These are phyloP conservation scores for Cyclina sinensis DNA, from an alignment of 1,140 invertebrate species.

Conservation along the genomic window DNA sequence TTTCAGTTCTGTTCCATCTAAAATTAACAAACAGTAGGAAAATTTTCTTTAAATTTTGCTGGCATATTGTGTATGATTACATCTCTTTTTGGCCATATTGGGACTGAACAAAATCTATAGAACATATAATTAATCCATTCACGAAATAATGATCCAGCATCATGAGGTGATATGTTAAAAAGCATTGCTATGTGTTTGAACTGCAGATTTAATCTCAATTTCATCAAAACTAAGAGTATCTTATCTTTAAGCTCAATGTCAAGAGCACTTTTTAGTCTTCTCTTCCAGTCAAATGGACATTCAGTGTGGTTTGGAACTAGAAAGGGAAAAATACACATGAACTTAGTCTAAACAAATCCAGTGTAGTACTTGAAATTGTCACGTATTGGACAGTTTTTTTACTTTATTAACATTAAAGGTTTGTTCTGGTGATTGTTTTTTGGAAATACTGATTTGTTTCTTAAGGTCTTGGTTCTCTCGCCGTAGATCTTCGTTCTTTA, in stretches of 20 bases:
- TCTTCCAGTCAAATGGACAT: background rate
- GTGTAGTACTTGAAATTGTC: constrained; percentile 57
- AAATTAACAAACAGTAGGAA: constrained; percentile 59
- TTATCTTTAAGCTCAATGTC: constrained; percentile 53
- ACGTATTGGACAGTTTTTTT: constrained; percentile 1
- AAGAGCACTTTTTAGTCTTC: constrained; percentile 6
- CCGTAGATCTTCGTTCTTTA: background rate
- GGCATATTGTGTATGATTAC: constrained; percentile 57
- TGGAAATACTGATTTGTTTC: background rate
- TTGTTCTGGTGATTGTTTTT: constrained; percentile 18
- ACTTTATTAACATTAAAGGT: background rate
- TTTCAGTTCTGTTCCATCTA: constrained; percentile 70
- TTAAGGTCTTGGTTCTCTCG: background rate
- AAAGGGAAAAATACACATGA: constrained; percentile 52
- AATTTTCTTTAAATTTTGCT: constrained; percentile 53
- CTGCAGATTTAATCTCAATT: constrained; percentile 44
- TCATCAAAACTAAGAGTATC: constrained; percentile 26
- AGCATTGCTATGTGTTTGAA: constrained; percentile 37
- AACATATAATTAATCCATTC: constrained; percentile 69
- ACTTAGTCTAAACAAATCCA: constrained; percentile 26
- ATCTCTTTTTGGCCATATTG: constrained; percentile 62
- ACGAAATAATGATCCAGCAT: constrained; percentile 39
- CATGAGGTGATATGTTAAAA: constrained; percentile 31
- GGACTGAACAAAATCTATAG: constrained; percentile 60
- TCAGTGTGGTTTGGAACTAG: constrained; percentile 19